phyloP scores from a whole-genome alignment of 2,888 invertebrate species.

The Nesidiocoris tenuis region DNA sequence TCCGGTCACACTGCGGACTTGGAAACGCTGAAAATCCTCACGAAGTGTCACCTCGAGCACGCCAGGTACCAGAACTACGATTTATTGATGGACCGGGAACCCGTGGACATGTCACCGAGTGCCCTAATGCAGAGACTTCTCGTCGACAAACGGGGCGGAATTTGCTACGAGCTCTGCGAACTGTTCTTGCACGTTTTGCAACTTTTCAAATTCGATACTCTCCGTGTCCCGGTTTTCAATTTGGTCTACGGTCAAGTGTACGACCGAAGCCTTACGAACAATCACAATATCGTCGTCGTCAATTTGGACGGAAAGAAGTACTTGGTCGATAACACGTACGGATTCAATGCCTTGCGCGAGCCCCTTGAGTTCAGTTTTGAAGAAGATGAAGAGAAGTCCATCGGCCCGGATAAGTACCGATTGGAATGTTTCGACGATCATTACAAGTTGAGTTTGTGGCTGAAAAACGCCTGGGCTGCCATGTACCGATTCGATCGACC shows the following conservation, averaged over 20 bases:
- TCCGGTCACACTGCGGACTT: too few relatives aligned
- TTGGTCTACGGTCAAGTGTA: constrained; percentile 17
- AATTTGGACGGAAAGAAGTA: constrained; percentile 17
- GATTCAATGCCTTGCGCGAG: constrained; percentile 9
- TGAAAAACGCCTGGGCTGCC: constrained; percentile 12
- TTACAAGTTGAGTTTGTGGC: constrained; percentile 6
- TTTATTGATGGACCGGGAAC: not conserved
- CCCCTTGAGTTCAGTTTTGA: constrained; percentile 23
- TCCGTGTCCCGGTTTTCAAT: not conserved
- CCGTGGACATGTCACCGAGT: not conserved
- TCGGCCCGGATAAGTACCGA: constrained; percentile 9
- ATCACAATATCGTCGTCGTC: constrained; percentile 12
- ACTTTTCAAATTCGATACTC: constrained; percentile 3
- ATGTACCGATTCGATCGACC: constrained; percentile 18
- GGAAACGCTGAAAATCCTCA: not conserved
- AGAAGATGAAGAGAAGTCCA: constrained; percentile 2
- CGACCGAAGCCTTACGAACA: not conserved
- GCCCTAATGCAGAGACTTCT: constrained; percentile 1
- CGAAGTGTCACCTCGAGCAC: constrained; percentile 2
- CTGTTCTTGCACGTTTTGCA: constrained; percentile 5
- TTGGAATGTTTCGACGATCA: constrained; percentile 10
- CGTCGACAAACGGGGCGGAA: constrained; percentile 13
- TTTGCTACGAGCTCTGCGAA: constrained; percentile 22
- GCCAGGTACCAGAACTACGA: constrained; percentile 17
- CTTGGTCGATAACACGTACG: constrained; percentile 8